Evolutionary conservation across 2,888 invertebrate genomes (phyloP), one percentile per base, ranked within the genome.

Genomic region (Trissolcus japonicus): DNA sequence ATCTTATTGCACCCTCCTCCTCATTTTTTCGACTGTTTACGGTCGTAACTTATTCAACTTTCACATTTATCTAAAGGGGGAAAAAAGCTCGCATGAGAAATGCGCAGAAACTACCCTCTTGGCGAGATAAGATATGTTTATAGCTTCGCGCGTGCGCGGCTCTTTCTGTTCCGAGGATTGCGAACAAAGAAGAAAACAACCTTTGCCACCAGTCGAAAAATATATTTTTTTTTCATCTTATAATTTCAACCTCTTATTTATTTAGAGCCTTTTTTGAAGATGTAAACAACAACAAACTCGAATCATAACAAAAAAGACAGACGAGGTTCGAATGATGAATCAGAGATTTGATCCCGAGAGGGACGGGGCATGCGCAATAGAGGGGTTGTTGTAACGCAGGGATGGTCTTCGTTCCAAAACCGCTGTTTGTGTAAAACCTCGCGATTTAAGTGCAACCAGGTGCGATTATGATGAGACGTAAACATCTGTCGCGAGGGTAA

Each of bases 361-460:
- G 29, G 51, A 56, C 51, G 13, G 19, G 59, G 57, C 71, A 63
- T 72, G 71, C 71, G 71, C 63, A 25, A 0, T 41, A 9, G 35
- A 51, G 17, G 71, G 63, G 63, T 72, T 57, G 71, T 41, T 21
- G 35, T 43, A 41, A 59, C 54, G 40, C 21, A 72, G 72, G 66
- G 60, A 66, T 66, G 55, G 65, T 73, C 66, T 60, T 35, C 73
- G 29, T 59, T 50, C 6, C 40, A 14, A 61, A 50, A 6, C 6
- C 11, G 17, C 17, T 1, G 11, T 17, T 51, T 17, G 19, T 17
- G 19, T 29, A 29, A 21, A 19, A 29, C 48, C 46, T 46, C 59
- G 19, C n/a, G 40, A 40, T 16, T 17, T 13, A 6, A 1, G 43
- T 9, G n/a, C 7, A 40, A 40, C 16, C 19, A 43, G 13, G n/a